Base-by-base conservation (phyloP, 1,140 invertebrate genomes). In the Melanaphis sacchari region DNA sequence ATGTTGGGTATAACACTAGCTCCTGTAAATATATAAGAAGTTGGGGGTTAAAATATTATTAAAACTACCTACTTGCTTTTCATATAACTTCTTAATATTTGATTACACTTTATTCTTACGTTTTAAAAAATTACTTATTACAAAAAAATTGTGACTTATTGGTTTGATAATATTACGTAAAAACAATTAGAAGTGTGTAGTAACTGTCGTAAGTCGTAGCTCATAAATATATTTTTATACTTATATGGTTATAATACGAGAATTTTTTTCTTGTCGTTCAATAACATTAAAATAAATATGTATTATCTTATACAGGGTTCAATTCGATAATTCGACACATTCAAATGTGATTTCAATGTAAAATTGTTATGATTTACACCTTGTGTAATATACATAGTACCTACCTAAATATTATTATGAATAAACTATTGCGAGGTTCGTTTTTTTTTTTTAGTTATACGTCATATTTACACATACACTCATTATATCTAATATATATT, bases 91-190 rank as follows among this genome's bases (percentile, higher is more conserved):
- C 82, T 41, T 4, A 26, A 40, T 84, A 84, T 84, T 3, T 84
- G 26, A 40, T 84, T 84, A 31, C 40, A 41, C 3, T 9, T 15
- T 41, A 40, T 76, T 84, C 9, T 3, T 40, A 9, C 38, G 82
- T 84, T 84, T 84, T 84, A 41, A 8, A 84, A 2, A 84, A 84
- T 84, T 82, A 82, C 76, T 82, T 22, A 76, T 76, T n/a, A 76
- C 4, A 82, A 22, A 36, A 81, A 36, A 82, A 38, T n/a, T 82
- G 15, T 38, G 76, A 82, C 76, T 21, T 38, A 38, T n/a, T 82
- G 18, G 7, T 21, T 82, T 82, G 21, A 7, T 82, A 24, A 36
- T 76, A 36, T 76, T n/a, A 38, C 24, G 81, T 84, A 41, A 21
- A 41, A 41, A 84, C 41, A 84, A 84, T 15, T 26, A 9, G 26